A percentile compares a stretch with the other conserved stretches of the same genome.
These are phyloP conservation scores for Saccostrea echinata DNA, from an alignment of 1,140 invertebrate genomes.

Conservation along the genomic window DNA sequence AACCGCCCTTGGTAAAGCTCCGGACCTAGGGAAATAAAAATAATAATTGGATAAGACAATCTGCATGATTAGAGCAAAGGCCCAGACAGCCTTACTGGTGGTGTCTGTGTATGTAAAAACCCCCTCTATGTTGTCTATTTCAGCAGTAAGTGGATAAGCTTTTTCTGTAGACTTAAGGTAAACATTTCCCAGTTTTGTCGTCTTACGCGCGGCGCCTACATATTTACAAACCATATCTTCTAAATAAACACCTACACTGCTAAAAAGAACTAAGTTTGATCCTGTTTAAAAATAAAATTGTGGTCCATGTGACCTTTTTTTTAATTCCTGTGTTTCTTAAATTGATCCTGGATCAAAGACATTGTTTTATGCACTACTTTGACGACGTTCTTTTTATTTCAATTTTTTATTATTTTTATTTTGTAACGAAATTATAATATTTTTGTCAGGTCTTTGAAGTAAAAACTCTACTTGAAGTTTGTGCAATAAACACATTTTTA, in stretches of 20 bases:
- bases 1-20: background rate
- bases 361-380: conserved; percentile 7
- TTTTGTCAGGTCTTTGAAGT: conserved; percentile 7
- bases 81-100: conserved; percentile 8
- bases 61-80: conserved; percentile 13
- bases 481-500: conserved; percentile 3
- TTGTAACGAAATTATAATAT: background rate
- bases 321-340: background rate
- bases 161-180: conserved; percentile 33
- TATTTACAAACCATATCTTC: conserved; percentile 41
- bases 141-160: conserved; percentile 40
- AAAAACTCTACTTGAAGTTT: background rate
- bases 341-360: conserved; percentile 17
- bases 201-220: conserved; percentile 27
- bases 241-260: conserved; percentile 37
- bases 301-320: conserved; percentile 17
- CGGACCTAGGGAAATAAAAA: conserved; percentile 35
- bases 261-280: conserved; percentile 36
- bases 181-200: conserved; percentile 42
- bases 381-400: background rate
- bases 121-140: conserved; percentile 34
- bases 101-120: conserved; percentile 5
- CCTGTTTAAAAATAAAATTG: conserved; percentile 25
- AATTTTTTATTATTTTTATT: background rate
- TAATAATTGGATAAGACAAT: conserved; percentile 17